A percentile compares a stretch with the other conserved stretches of the same genome.
Evolutionary conservation across 2,888 invertebrate species (phyloP).

Genomic region (Caenorhabditis uteleia): DNA sequence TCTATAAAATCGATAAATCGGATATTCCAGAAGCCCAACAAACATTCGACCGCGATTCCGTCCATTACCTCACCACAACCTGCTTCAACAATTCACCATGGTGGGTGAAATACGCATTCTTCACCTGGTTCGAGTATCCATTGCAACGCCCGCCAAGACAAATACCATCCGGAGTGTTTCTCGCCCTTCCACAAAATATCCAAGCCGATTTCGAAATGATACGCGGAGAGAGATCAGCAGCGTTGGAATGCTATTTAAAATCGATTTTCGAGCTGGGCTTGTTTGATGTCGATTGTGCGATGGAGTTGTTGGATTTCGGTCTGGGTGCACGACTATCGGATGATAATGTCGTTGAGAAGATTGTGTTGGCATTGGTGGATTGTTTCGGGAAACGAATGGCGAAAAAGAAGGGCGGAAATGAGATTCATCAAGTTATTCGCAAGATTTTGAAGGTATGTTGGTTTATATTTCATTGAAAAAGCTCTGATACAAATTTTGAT

Average conservation of each 20-base stretch:
- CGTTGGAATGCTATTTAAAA: slow-evolving; percentile 20
- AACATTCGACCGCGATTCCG: slow-evolving; percentile 4
- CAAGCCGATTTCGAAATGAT: slow-evolving; percentile 23
- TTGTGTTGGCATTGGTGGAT: slow-evolving; percentile 26
- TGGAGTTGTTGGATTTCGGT: slow-evolving; percentile 11
- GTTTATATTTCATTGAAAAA: background rate
- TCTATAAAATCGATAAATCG: background rate
- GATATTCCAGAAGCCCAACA: slow-evolving; percentile 1
- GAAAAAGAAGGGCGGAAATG: slow-evolving; percentile 6
- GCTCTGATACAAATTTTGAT: background rate
- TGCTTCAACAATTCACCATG: slow-evolving; percentile 16
- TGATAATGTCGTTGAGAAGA: slow-evolving; percentile 11
- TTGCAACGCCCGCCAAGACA: slow-evolving; percentile 11
- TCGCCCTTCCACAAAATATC: slow-evolving; percentile 5
- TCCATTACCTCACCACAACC: background rate
- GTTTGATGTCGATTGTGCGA: slow-evolving; percentile 20
- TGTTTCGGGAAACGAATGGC: slow-evolving; percentile 24
- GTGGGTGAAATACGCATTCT: slow-evolving; percentile 32
- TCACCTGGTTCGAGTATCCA: slow-evolving; percentile 4
- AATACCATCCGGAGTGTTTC: slow-evolving; percentile 25
- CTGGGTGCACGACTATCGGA: slow-evolving; percentile 2
- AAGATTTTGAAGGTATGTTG: slow-evolving; percentile 10
- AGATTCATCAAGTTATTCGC: slow-evolving; percentile 7
- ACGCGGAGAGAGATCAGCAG: background rate
- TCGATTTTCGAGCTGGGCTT: slow-evolving; percentile 30